Evolutionary conservation across 2,797 vertebrate species (phyloP), one percentile per base, ranked within the genome.

Genomic region (Trachurus trachurus): DNA sequence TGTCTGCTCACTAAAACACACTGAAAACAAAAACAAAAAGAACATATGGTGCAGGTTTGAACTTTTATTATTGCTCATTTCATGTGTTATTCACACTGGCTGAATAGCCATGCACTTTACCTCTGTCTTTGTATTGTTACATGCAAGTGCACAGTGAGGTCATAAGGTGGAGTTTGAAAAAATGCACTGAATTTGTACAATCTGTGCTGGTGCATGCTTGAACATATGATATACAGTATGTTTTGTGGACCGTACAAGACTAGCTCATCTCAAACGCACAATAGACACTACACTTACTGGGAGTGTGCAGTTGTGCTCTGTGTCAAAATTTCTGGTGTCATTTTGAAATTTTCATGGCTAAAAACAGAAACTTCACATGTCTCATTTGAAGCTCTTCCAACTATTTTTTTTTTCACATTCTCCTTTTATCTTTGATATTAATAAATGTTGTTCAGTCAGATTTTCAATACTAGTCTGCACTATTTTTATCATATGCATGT

Each of bases 301-400:
- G 42, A 45, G n/a, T 52, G 52, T 52, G 49, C 42, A 6, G 31
- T 37, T 26, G 37, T 61, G 58, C 42, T 68, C 17, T 37, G 15
- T 76, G 54, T 76, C 53, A 64, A 1, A 68, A 53, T 52, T 56
- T 12, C 21, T 68, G 26, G 13, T 69, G 44, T 66, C 54, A 29
- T 64, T 66, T 16, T 15, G 10, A 12, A 11, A 34, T 15, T 47
- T 60, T 47, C 29, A 65, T 31, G 13, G 60, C 71, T 44, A 44
- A 44, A 42, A 44, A 44, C 12, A 66, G 50, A 54, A 74, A 68
- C 77, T 84, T 86, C 76, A 79, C 40, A n/a, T 68, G 17, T 64
- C 22, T 60, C 11, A 60, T 44, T 70, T 75, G 5, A 57, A 58
- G 5, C 49, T 77, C 61, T 58, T 71, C 44, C 67, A 81, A 34